These are phyloP conservation scores for Euphydryas editha DNA, from an alignment of 2,888 invertebrate genomes.

Conservation along the genomic window DNA sequence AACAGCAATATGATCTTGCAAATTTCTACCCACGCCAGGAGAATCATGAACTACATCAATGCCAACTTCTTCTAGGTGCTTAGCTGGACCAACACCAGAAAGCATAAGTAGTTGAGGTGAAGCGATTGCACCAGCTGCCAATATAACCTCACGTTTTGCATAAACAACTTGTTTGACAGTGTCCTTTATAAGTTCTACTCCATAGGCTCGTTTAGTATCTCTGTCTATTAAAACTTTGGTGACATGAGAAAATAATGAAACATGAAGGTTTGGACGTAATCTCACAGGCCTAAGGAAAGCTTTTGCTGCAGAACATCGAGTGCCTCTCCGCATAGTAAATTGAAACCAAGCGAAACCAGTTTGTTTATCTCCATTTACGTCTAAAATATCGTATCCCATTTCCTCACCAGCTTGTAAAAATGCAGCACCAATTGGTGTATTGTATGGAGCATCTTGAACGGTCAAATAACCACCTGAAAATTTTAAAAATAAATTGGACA, in stretches of 20 bases:
- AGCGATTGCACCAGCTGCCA: constrained; percentile 95
- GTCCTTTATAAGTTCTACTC: constrained; percentile 90
- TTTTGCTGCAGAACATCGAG: constrained; percentile 92
- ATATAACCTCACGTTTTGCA: constrained; percentile 91
- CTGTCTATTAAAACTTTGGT: constrained; percentile 90
- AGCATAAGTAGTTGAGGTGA: constrained; percentile 96
- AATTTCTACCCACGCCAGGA: constrained; percentile 93
- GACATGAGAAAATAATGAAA: constrained; percentile 91
- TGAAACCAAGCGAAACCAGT: constrained; percentile 94
- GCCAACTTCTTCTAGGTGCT: constrained; percentile 88
- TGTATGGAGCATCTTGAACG: constrained; percentile 90
- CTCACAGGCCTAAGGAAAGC: constrained; percentile 92
- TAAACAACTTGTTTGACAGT: constrained; percentile 85
- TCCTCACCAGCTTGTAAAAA: constrained; percentile 95
- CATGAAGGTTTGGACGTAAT: constrained; percentile 90
- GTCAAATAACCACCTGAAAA: constrained; percentile 89
- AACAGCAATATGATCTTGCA: constrained; percentile 95
- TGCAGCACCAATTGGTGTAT: constrained; percentile 92
- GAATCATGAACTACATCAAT: constrained; percentile 89
- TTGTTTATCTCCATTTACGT: constrained; percentile 93
- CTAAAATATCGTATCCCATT: constrained; percentile 94
- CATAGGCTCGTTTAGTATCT: constrained; percentile 87
- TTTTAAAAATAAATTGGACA: neutral
- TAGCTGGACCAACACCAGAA: constrained; percentile 91
- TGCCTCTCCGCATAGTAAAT: constrained; percentile 93